Conservation (phyloP, 2,888 invertebrate genomes). For the Priapulus caudatus region DNA sequence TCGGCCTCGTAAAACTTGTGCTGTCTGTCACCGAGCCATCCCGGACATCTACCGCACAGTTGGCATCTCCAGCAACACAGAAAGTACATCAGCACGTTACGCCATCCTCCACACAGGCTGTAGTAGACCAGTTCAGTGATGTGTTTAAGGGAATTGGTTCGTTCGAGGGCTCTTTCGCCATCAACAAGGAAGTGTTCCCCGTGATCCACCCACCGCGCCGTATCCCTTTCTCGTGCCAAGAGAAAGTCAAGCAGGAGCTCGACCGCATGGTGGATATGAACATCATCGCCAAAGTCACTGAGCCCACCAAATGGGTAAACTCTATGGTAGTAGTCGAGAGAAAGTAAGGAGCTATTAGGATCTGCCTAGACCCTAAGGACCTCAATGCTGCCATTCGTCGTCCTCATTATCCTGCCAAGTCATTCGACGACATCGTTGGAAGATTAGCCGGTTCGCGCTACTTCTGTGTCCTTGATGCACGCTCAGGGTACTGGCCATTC, state of each 20-base stretch:
- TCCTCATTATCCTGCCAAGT: conserved; percentile 19
- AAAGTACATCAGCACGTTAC: too few relatives aligned
- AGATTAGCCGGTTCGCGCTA: conserved; percentile 16
- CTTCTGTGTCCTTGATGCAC: conserved; percentile 19
- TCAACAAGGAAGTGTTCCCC: conserved; percentile 9
- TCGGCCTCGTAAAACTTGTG: too few relatives aligned
- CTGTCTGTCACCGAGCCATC: too few relatives aligned
- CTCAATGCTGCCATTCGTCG: conserved; percentile 20
- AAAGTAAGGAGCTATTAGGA: neutral
- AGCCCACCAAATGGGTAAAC: conserved; percentile 11
- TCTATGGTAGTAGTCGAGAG: conserved; percentile 12
- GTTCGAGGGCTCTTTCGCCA: conserved; percentile 15
- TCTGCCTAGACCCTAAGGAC: conserved; percentile 22
- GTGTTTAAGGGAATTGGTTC: conserved; percentile 18
- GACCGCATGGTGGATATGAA: too few relatives aligned
- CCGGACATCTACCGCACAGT: too few relatives aligned
- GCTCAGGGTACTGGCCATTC: conserved; percentile 19
- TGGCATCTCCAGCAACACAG: too few relatives aligned
- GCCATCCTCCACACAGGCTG: neutral
- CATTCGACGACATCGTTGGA: conserved; percentile 19
- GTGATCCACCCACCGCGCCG: conserved; percentile 16
- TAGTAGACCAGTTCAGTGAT: conserved; percentile 9
- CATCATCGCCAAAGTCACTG: too few relatives aligned
- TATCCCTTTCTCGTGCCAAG: conserved; percentile 13
- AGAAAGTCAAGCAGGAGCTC: conserved; percentile 13